phyloP scores from a whole-genome alignment of 2,797 vertebrate genomes.

The Streptopelia turtur region DNA sequence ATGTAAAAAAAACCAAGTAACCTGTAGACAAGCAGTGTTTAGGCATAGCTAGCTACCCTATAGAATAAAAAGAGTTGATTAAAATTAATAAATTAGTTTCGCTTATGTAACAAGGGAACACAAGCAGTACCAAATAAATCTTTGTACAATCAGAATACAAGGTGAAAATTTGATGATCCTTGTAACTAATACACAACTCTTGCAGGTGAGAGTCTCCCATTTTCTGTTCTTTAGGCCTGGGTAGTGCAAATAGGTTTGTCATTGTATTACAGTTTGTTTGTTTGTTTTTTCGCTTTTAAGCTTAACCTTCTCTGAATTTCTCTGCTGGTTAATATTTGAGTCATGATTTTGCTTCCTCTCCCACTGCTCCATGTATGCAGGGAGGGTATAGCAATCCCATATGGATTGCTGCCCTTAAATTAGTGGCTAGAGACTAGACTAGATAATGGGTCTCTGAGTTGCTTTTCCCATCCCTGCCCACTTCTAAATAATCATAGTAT shows the following conservation, averaged over 20 bases:
- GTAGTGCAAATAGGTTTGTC: neutral
- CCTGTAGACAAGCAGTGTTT: neutral
- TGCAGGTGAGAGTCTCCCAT: neutral
- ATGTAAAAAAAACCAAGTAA: neutral
- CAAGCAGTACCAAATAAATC: neutral
- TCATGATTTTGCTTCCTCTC: neutral
- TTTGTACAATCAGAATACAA: neutral
- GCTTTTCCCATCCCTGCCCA: neutral
- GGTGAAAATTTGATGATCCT: neutral
- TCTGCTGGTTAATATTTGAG: neutral
- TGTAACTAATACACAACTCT: neutral
- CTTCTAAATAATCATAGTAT: neutral
- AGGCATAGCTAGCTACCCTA: neutral
- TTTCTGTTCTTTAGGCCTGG: neutral
- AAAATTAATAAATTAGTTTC: neutral
- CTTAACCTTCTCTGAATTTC: neutral
- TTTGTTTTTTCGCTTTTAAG: fast-evolving
- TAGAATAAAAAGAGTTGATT: neutral
- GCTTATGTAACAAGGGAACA: neutral
- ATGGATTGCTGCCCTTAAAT: neutral
- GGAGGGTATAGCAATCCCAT: neutral
- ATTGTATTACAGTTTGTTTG: neutral
- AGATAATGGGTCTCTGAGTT: neutral
- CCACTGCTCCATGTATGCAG: fast-evolving
- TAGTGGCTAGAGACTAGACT: neutral